A percentile compares a stretch with the other conserved stretches of the same genome.
phyloP scores from a whole-genome alignment of 2,113 vertebrate species.

The Ciconia maguari region DNA sequence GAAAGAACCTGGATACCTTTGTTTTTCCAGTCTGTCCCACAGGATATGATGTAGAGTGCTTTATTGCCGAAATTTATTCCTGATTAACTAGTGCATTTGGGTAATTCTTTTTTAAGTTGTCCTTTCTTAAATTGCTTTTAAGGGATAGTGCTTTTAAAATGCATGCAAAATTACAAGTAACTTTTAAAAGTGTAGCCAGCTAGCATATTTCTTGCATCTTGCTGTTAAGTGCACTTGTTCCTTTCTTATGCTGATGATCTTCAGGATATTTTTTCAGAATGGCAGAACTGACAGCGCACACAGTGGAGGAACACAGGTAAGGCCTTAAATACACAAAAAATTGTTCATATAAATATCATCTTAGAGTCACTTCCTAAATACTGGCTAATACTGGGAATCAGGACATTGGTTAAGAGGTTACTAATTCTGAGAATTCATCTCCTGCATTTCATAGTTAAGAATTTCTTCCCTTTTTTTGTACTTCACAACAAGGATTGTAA shows the following conservation, averaged over 20 bases:
- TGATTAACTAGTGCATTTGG: not conserved
- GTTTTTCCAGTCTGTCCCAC: not conserved
- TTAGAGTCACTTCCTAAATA: slow-evolving; percentile 12
- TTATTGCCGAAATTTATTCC: not conserved
- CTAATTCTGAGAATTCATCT: slow-evolving; percentile 70
- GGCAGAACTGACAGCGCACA: not conserved
- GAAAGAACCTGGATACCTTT: not conserved
- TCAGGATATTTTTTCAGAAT: not conserved
- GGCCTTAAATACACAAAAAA: not conserved
- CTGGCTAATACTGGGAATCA: slow-evolving; percentile 9
- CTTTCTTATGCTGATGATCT: not conserved
- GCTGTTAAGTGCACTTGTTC: not conserved
- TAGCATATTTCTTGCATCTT: not conserved
- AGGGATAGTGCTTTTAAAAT: not conserved
- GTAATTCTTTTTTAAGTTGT: not conserved
- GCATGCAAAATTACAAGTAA: accelerated
- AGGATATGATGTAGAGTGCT: not conserved
- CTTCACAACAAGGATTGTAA: not conserved
- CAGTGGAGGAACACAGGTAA: not conserved
- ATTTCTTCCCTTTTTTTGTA: slow-evolving; percentile 58
- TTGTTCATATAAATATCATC: not conserved
- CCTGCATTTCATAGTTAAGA: slow-evolving; percentile 55
- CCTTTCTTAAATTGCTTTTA: not conserved
- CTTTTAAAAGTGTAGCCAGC: not conserved
- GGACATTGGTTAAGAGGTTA: slow-evolving; percentile 47